Evolutionary conservation across 1,140 invertebrate genomes (phyloP), one percentile per base, ranked within the genome.

Genomic region (Notospermus geniculatus): DNA sequence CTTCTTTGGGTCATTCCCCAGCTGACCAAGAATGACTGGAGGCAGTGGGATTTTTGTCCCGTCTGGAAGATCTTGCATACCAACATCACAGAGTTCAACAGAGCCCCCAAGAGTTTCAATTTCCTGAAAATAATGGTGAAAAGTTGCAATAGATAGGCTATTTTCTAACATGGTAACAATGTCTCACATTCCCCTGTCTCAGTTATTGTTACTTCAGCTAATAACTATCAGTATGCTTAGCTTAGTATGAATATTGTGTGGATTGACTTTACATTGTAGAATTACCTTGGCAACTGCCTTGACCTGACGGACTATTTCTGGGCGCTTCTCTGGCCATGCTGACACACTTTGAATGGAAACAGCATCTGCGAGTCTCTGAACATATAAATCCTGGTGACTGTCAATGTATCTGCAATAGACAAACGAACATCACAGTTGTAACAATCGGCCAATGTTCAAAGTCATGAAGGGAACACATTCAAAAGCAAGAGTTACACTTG

Each of bases 341-440:
- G 95, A 98, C 7, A 98, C 92, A 39, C 94, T 97, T 73, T 91
- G 89, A 72, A 99, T 98, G 2, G 89, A 91, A 32, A 98, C 94
- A 28, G 89, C 91, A 74, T 96, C 90, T 61, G 85, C 85, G 43
- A 98, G 83, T 63, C 87, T 87, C 39, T 89, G 79, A 63, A 97
- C 91, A 77, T 91, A 98, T 29, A 86, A 84, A 17, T 78, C 69
- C 76, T 89, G 86, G 70, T 95, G 88, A n/a, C 83, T 74, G 74
- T 95, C 91, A 60, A 96, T 87, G 71, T 89, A 86, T 15, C 90
- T 92, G 71, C 76, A 84, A 67, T 39, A 62, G 43, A 56, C n/a
- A 63, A 46, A 50, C 54, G 5, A 50, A 50, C n/a, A n/a, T n/a
- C n/a, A n/a, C n/a, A n/a, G n/a, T n/a, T n/a, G n/a, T n/a, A n/a